Percentiles rank a stretch among this genome's conserved stretches.
phyloP scores from a whole-genome alignment of 2,888 invertebrate species.

The Ernsta delagoae region DNA sequence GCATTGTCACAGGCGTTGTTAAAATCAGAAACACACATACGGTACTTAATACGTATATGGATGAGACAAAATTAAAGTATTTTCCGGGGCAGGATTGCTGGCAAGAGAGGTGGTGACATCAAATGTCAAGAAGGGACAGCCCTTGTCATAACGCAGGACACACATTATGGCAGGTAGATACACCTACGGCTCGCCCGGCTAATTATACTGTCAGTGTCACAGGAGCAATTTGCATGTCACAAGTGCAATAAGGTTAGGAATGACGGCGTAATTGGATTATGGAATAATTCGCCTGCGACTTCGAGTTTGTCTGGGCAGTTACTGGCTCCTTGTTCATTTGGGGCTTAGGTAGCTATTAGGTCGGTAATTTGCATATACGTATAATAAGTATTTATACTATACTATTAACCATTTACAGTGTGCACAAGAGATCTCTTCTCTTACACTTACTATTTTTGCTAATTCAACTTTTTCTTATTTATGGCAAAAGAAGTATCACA shows the following conservation, averaged over 20 bases:
- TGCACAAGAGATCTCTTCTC: too few relatives aligned
- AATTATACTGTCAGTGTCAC: slow-evolving; percentile 38
- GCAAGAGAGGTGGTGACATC: background rate
- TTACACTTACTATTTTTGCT: too few relatives aligned
- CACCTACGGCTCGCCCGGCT: slow-evolving; percentile 31
- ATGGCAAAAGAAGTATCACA: too few relatives aligned
- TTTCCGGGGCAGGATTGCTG: background rate
- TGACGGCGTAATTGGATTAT: slow-evolving; percentile 66
- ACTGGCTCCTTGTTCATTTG: slow-evolving; percentile 35
- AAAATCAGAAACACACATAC: too few relatives aligned
- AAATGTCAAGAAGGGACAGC: slow-evolving; percentile 17
- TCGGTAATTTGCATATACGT: background rate
- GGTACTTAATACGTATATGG: background rate
- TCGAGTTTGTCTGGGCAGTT: slow-evolving; percentile 61
- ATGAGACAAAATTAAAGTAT: background rate
- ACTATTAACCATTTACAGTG: too few relatives aligned
- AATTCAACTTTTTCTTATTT: too few relatives aligned
- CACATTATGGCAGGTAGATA: slow-evolving; percentile 28
- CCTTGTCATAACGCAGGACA: slow-evolving; percentile 29
- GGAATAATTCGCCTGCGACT: slow-evolving; percentile 59
- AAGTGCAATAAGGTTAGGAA: slow-evolving; percentile 38
- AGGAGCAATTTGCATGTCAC: slow-evolving; percentile 38
- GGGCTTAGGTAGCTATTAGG: background rate
- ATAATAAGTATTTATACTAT: too few relatives aligned
- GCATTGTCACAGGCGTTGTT: too few relatives aligned